Percentiles rank a stretch among this genome's conserved stretches.
These are phyloP conservation scores for Ptychoptera albimana DNA, from an alignment of 2,888 invertebrate species.

Conservation along the genomic window DNA sequence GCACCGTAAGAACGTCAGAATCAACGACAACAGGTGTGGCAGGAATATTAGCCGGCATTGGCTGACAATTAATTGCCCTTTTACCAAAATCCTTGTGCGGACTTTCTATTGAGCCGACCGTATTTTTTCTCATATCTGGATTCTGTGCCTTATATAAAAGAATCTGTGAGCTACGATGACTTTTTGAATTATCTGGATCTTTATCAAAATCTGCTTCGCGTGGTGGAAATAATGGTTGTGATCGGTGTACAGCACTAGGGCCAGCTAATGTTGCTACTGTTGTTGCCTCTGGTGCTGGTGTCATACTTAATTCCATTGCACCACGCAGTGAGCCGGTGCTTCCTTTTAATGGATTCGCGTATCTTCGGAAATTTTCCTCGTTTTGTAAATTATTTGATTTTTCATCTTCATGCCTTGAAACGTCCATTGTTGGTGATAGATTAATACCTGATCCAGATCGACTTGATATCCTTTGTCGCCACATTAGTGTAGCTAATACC, in stretches of 20 bases:
- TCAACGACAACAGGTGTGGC: constrained; percentile 16
- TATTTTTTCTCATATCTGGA: constrained; percentile 70
- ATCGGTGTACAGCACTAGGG: constrained; percentile 25
- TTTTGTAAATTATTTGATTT: constrained; percentile 85
- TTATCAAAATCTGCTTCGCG: constrained; percentile 27
- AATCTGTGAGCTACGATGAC: constrained; percentile 42
- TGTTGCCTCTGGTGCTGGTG: constrained; percentile 25
- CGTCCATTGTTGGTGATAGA: constrained; percentile 38
- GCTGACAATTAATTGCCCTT: constrained; percentile 45
- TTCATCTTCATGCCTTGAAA: constrained; percentile 61
- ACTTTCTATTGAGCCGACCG: constrained; percentile 40
- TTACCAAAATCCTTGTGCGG: constrained; percentile 61
- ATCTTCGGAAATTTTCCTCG: constrained; percentile 73
- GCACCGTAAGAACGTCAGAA: constrained; percentile 37
- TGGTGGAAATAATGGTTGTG: constrained; percentile 28
- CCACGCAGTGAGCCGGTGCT: constrained; percentile 36
- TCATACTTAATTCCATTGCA: constrained; percentile 33
- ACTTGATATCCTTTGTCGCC: constrained; percentile 37
- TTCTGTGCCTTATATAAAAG: constrained; percentile 72
- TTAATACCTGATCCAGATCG: constrained; percentile 36
- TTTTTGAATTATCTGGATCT: constrained; percentile 21
- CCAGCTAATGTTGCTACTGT: constrained; percentile 29
- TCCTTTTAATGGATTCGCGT: constrained; percentile 62
- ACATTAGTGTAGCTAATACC: constrained; percentile 35
- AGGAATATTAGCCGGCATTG: constrained; percentile 21